These are phyloP conservation scores for Diarsia dahlii DNA, from an alignment of 2,888 invertebrate genomes.

Conservation along the genomic window DNA sequence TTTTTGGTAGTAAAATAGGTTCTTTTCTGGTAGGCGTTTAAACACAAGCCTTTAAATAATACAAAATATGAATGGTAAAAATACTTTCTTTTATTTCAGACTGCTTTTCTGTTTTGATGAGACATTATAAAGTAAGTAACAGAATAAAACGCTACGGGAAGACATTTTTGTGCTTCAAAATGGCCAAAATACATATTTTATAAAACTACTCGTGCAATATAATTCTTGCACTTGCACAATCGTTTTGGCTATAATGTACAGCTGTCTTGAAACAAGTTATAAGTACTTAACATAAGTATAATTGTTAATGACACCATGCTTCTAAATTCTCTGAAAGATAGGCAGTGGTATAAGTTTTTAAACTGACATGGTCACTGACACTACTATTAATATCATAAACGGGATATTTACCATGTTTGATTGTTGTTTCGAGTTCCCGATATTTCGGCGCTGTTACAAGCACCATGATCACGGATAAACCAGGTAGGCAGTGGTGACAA, in stretches of 20 bases:
- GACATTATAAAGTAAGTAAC: not conserved
- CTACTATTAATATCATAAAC: no score
- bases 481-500: not conserved
- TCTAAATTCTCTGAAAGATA: not conserved
- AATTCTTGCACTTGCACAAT: not conserved
- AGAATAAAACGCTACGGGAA: constrained; percentile 21
- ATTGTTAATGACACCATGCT: not conserved
- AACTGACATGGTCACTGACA: no score
- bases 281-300: not conserved
- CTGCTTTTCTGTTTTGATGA: constrained; percentile 13
- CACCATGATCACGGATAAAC: no score
- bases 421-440: no score
- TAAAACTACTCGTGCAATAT: not conserved
- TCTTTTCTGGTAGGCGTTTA: no score
- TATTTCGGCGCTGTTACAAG: no score
- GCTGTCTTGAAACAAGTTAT: not conserved
- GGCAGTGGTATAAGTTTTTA: no score
- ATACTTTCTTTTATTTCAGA: constrained; percentile 26
- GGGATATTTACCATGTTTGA: no score
- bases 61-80: constrained; percentile 21
- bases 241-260: not conserved
- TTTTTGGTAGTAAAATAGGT: no score
- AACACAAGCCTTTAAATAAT: no score
- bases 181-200: not conserved
- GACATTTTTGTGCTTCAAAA: constrained; percentile 9